These are phyloP conservation scores for Pseudopipra pipra DNA, from an alignment of 2,113 vertebrate species.

Conservation along the genomic window DNA sequence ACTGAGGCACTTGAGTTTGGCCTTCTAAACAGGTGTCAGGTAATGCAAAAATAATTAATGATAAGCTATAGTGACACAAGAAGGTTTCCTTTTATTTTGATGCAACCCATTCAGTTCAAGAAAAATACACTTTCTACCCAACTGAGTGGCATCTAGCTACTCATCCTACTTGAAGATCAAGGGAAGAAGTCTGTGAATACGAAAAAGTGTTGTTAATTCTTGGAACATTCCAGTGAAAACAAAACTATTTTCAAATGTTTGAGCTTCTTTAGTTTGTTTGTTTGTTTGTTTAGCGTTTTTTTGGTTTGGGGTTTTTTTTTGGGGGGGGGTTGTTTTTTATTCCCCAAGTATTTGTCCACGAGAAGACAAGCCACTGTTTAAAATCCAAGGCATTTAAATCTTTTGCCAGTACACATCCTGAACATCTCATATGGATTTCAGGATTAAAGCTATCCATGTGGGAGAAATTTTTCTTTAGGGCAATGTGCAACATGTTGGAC, in stretches of 20 bases:
- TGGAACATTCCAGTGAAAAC: neutral
- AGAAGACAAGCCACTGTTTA: neutral
- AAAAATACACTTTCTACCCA: neutral
- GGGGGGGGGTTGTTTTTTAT: neutral
- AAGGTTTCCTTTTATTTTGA: neutral
- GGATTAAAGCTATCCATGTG: neutral
- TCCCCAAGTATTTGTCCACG: neutral
- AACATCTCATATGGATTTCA: neutral
- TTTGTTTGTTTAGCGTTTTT: neutral
- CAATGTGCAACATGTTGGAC: neutral
- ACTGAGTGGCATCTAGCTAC: neutral
- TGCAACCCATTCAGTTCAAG: neutral
- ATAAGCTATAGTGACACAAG: neutral
- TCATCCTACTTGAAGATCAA: too few relatives aligned
- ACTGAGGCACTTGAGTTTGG: neutral
- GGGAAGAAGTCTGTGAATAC: neutral
- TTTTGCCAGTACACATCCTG: neutral
- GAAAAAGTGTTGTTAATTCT: neutral
- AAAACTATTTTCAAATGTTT: neutral
- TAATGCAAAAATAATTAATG: neutral
- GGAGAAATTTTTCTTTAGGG: conserved; percentile 30
- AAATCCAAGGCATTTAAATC: neutral
- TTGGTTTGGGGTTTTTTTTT: neutral
- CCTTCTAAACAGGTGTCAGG: neutral
- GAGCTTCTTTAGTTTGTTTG: neutral